These are phyloP conservation scores for Prorops nasuta DNA, from an alignment of 1,140 invertebrate genomes.

Conservation along the genomic window DNA sequence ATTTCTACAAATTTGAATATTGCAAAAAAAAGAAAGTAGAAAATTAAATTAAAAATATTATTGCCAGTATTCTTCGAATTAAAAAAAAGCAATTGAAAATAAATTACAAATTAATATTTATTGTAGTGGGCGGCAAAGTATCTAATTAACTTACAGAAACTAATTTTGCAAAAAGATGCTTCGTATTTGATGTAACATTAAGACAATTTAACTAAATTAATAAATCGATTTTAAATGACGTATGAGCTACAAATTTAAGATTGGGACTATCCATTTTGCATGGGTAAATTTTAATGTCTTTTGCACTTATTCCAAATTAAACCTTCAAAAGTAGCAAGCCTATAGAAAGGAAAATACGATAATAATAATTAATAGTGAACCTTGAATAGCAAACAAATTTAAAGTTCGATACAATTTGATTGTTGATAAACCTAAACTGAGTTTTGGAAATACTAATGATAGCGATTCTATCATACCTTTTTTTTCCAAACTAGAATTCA, in stretches of 20 bases:
- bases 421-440: not conserved
- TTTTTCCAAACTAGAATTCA: conserved; percentile 31
- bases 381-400: not conserved
- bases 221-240: conserved; percentile 17
- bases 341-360: not conserved
- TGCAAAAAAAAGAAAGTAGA: conserved; percentile 28
- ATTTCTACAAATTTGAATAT: conserved; percentile 31
- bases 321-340: conserved; percentile 32
- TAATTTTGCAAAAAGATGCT: not conserved
- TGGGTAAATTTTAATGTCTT: conserved; percentile 40
- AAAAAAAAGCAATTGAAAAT: conserved; percentile 20
- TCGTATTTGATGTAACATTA: conserved; percentile 6
- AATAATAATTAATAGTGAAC: not conserved
- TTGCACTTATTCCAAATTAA: conserved; percentile 37
- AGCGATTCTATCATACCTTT: conserved; percentile 42
- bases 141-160: conserved; percentile 45
- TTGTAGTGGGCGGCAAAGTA: conserved; percentile 53
- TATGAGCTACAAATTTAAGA: conserved; percentile 21
- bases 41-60: conserved; percentile 23
- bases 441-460: conserved; percentile 11
- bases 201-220: conserved; percentile 46
- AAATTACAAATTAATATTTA: conserved; percentile 31
- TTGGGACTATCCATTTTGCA: conserved; percentile 47
- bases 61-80: conserved; percentile 17
- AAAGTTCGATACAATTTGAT: not conserved